These are phyloP conservation scores for Eubucco bourcierii DNA, from an alignment of 2,113 vertebrate species.

Conservation along the genomic window DNA sequence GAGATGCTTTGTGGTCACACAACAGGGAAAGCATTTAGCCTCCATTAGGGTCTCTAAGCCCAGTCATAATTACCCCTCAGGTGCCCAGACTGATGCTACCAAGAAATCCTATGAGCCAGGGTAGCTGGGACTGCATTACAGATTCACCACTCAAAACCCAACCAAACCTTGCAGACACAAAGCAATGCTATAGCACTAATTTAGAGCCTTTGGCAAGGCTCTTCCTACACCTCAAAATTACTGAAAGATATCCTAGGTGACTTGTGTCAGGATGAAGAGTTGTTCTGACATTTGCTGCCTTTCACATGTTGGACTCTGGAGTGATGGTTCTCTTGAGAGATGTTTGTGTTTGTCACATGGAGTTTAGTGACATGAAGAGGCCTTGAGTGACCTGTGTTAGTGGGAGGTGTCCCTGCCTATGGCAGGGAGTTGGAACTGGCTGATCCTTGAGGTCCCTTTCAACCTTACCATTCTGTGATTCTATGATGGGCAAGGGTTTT, in stretches of 20 bases:
- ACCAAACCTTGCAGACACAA: slow-evolving; percentile 3
- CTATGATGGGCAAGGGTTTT: too few species aligned
- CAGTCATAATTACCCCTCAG: slow-evolving; percentile 15
- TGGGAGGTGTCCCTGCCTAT: too few species aligned
- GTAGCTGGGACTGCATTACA: slow-evolving; percentile 34
- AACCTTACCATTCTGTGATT: too few species aligned
- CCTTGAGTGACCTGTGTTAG: too few species aligned
- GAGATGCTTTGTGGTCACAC: slow-evolving; percentile 6
- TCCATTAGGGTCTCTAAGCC: slow-evolving; percentile 46
- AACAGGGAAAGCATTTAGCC: slow-evolving; percentile 49
- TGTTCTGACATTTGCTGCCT: not conserved
- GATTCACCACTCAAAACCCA: slow-evolving; percentile 27
- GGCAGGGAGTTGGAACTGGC: too few species aligned
- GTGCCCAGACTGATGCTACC: not conserved
- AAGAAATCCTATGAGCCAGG: slow-evolving; percentile 29
- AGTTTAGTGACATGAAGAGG: not conserved
- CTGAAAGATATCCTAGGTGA: not conserved
- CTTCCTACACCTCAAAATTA: not conserved
- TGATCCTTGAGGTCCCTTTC: too few species aligned
- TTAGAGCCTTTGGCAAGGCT: not conserved
- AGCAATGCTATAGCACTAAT: not conserved
- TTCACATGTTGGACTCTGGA: not conserved
- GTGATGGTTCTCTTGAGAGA: not conserved
- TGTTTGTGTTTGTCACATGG: not conserved
- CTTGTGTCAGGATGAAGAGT: not conserved